Evolutionary conservation across 2,113 vertebrate genomes (phyloP).

Genomic region (Rallus limicola): DNA sequence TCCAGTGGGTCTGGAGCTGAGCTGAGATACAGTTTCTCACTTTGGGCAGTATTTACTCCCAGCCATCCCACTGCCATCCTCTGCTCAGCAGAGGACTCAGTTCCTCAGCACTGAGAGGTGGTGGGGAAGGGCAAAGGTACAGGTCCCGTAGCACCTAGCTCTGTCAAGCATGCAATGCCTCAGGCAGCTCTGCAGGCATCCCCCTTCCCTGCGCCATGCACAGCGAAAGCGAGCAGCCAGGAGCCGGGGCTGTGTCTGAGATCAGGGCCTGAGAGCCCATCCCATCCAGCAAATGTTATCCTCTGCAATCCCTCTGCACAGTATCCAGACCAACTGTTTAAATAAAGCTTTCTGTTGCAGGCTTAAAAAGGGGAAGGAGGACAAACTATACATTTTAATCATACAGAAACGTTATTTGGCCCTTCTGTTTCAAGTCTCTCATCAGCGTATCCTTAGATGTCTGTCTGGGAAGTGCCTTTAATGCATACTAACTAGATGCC

Average conservation of each 20-base stretch:
- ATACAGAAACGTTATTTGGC: neutral
- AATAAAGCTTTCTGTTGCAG: neutral
- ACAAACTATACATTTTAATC: neutral
- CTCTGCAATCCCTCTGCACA: neutral
- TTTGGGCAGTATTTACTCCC: neutral
- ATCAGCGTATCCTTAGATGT: neutral
- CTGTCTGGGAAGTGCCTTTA: neutral
- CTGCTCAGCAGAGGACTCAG: neutral
- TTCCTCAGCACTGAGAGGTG: neutral
- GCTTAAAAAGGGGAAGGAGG: neutral
- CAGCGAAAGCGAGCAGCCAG: fast-evolving
- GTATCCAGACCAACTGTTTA: neutral
- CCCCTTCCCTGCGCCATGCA: neutral
- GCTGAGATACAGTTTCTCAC: neutral
- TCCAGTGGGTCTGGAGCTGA: fast-evolving
- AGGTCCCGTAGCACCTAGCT: neutral
- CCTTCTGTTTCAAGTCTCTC: neutral
- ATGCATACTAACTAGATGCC: neutral
- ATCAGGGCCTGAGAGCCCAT: neutral
- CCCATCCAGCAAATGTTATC: neutral
- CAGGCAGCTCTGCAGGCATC: fast-evolving
- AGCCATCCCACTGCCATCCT: neutral
- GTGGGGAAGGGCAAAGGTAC: fast-evolving
- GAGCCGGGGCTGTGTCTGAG: neutral
- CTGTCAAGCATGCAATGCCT: neutral